phyloP scores from a whole-genome alignment of 2,113 vertebrate species.

The Catharus bicknelli region DNA sequence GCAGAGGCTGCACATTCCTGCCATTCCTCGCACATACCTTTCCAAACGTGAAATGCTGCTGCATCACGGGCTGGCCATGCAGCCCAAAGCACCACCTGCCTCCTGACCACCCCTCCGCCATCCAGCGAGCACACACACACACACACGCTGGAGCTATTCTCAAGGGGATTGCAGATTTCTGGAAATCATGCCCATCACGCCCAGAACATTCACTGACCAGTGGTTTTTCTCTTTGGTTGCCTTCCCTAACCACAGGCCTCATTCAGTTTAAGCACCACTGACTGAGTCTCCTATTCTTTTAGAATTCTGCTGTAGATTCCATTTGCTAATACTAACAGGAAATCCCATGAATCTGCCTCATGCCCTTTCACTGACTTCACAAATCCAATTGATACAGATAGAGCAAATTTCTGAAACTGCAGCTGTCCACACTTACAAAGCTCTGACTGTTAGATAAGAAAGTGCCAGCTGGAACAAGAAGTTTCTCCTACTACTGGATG shows the following conservation, averaged over 20 bases:
- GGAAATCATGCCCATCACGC: neutral
- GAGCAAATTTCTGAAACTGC: slow-evolving; percentile 78
- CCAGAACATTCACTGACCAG: neutral
- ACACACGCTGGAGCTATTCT: neutral
- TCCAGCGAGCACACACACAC: neutral
- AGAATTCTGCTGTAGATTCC: slow-evolving; percentile 65
- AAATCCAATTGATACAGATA: slow-evolving; percentile 81
- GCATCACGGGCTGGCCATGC: slow-evolving; percentile 13
- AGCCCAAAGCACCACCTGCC: neutral
- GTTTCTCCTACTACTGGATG: slow-evolving; percentile 82
- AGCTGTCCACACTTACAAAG: slow-evolving; percentile 90
- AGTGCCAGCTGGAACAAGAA: slow-evolving; percentile 87
- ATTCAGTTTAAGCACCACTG: neutral
- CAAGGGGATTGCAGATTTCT: neutral
- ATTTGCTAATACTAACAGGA: slow-evolving; percentile 79
- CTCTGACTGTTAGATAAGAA: slow-evolving; percentile 85
- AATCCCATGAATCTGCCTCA: slow-evolving; percentile 79
- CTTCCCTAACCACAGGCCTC: slow-evolving; percentile 31
- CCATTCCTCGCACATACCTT: slow-evolving; percentile 15
- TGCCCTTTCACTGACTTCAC: slow-evolving; percentile 80
- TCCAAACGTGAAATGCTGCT: neutral
- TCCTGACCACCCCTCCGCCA: rapidly evolving
- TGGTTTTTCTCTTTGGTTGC: slow-evolving; percentile 17
- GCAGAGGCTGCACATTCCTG: slow-evolving; percentile 49
- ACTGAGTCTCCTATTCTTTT: slow-evolving; percentile 54